These are phyloP conservation scores for Nibea coibor DNA, from an alignment of 2,113 vertebrate genomes.

Conservation along the genomic window DNA sequence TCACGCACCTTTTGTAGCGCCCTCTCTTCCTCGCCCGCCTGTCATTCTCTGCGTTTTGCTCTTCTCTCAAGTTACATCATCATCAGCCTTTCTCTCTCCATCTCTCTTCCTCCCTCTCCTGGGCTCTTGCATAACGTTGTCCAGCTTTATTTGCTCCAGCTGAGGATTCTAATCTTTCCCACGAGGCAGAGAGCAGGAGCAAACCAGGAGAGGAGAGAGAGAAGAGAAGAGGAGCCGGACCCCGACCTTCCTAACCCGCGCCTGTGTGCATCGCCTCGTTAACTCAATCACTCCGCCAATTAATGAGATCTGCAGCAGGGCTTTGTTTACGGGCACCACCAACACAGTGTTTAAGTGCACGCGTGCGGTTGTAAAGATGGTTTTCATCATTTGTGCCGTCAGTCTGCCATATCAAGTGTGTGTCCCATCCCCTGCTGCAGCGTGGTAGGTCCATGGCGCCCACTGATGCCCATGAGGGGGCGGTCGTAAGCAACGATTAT, in stretches of 20 bases:
- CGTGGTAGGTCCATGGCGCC: slow-evolving; percentile 44
- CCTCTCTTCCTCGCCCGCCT: slow-evolving; percentile 12
- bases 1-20: slow-evolving; percentile 37
- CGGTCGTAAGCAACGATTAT: slow-evolving; percentile 64
- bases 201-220: slow-evolving; percentile 59
- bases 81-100: slow-evolving; percentile 57
- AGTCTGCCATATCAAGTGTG: slow-evolving; percentile 36
- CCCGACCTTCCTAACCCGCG: slow-evolving; percentile 64
- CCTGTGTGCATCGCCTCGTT: slow-evolving; percentile 62
- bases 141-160: slow-evolving; percentile 83
- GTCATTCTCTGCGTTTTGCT: slow-evolving; percentile 59
- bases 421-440: slow-evolving; percentile 18
- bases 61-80: slow-evolving; percentile 77
- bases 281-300: slow-evolving; percentile 70
- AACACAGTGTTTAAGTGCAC: slow-evolving; percentile 13
- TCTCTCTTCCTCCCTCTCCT: slow-evolving; percentile 59
- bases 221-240: slow-evolving; percentile 33
- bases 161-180: slow-evolving; percentile 81
- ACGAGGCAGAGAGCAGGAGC: slow-evolving; percentile 68
- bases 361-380: slow-evolving; percentile 7
- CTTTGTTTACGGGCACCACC: slow-evolving; percentile 57
- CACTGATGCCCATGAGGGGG: too few species aligned
- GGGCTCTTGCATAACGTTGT: slow-evolving; percentile 79
- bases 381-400: slow-evolving; percentile 32
- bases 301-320: slow-evolving; percentile 63